Conservation (phyloP, 2,113 vertebrate species). For the Xenus cinereus region DNA sequence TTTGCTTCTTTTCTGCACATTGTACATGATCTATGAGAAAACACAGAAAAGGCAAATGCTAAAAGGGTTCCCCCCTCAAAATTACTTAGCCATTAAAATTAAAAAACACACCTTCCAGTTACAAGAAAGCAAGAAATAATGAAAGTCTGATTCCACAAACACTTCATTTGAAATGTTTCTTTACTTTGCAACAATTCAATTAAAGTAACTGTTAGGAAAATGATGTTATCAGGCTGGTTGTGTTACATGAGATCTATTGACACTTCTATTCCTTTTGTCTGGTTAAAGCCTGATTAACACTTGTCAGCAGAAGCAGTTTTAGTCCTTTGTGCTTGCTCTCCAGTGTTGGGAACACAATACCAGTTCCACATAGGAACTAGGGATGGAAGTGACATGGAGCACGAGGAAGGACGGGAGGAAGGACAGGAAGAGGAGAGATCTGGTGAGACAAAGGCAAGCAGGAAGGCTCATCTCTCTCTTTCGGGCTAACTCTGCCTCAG, state of each 20-base stretch:
- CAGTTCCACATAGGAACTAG: rapidly evolving
- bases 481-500: neutral
- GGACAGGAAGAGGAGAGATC: neutral
- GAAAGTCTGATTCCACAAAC: neutral
- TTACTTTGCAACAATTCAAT: neutral
- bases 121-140: neutral
- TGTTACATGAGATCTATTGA: neutral
- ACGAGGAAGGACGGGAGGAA: neutral
- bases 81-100: neutral
- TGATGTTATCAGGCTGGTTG: neutral
- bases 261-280: neutral
- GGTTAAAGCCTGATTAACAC: neutral
- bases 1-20: neutral
- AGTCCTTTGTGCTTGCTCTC: neutral
- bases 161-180: neutral
- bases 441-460: neutral
- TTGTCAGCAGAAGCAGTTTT: neutral
- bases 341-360: rapidly evolving
- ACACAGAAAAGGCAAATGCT: neutral
- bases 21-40: neutral
- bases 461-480: neutral
- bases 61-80: neutral
- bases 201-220: neutral
- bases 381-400: rapidly evolving
- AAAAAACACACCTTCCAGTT: neutral